Evolutionary conservation across 2,797 vertebrate genomes (phyloP), one percentile per base, ranked within the genome.

Genomic region (Siniperca undulata): DNA sequence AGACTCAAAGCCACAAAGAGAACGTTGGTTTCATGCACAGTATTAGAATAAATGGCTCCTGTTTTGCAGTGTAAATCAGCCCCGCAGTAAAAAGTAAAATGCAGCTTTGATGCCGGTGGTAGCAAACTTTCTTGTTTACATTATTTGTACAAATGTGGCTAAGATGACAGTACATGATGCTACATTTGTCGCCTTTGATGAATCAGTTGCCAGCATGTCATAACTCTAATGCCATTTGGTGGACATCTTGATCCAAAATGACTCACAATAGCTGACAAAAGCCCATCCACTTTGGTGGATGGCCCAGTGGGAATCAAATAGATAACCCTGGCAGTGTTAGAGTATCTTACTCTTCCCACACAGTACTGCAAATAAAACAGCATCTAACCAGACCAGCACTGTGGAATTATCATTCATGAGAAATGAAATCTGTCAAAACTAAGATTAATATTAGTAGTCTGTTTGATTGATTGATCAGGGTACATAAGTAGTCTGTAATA

Each of bases 231-330:
- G 9, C 59, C 53, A 80, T 78, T 78, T 74, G 44, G 62, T 61
- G 67, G 53, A 65, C 83, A 70, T 83, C 64, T 82, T 70, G 67
- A 74, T 80, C 78, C 75, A 61, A 30, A 56, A 70, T 83, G 83
- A 88, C 55, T 91, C 84, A 88, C 77, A 59, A 52, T 61, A 74
- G 34, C 59, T 70, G 66, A 73, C 46, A 52, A 74, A 53, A 67
- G 27, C 50, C 42, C 1, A 9, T 85, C 80, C 46, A 61, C 66
- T 55, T 79, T 83, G 30, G 30, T 67, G 38, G 24, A 36, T 3
- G 19, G 12, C 46, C 60, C 53, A 74, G 44, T 46, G 66, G 30
- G 67, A 75, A 61, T 71, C 48, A 56, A 38, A 69, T 2, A 27
- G 12, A 42, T 50, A 50, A 74, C 14, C 1, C 19, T 9, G 5